phyloP scores from a whole-genome alignment of 2,797 vertebrate species.

The Leucoraja ocellata region DNA sequence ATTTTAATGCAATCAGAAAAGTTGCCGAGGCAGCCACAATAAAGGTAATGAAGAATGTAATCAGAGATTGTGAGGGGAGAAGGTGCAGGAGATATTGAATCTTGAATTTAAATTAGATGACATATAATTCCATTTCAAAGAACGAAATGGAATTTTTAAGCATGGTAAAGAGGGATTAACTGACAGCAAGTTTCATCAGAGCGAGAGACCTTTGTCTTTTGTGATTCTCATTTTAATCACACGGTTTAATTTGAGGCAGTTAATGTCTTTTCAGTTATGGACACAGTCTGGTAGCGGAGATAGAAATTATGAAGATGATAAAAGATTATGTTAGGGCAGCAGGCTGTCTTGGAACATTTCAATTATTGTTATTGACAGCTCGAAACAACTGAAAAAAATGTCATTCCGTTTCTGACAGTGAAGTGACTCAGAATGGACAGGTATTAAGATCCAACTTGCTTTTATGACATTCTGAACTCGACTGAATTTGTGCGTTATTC shows the following conservation, averaged over 20 bases:
- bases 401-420: not conserved
- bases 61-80: slow-evolving; percentile 59
- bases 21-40: slow-evolving; percentile 50
- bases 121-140: slow-evolving; percentile 50
- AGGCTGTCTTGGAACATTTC: slow-evolving; percentile 27
- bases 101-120: slow-evolving; percentile 60
- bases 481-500: not conserved
- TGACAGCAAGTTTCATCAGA: slow-evolving; percentile 37
- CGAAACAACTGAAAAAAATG: not conserved
- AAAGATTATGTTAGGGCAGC: slow-evolving; percentile 4
- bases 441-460: not conserved
- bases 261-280: slow-evolving; percentile 43
- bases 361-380: slow-evolving; percentile 38
- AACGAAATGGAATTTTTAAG: slow-evolving; percentile 62
- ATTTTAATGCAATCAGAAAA: slow-evolving; percentile 68
- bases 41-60: slow-evolving; percentile 63
- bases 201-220: slow-evolving; percentile 53
- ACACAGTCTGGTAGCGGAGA: slow-evolving; percentile 21
- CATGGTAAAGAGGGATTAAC: slow-evolving; percentile 42
- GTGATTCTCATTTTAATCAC: slow-evolving; percentile 55
- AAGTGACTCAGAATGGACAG: not conserved
- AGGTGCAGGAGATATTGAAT: slow-evolving; percentile 48
- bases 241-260: slow-evolving; percentile 59
- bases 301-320: slow-evolving; percentile 30
- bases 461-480: not conserved